Percentiles rank a stretch among this genome's conserved stretches.
phyloP scores from a whole-genome alignment of 2,888 invertebrate genomes.

The Tinea trinotella region DNA sequence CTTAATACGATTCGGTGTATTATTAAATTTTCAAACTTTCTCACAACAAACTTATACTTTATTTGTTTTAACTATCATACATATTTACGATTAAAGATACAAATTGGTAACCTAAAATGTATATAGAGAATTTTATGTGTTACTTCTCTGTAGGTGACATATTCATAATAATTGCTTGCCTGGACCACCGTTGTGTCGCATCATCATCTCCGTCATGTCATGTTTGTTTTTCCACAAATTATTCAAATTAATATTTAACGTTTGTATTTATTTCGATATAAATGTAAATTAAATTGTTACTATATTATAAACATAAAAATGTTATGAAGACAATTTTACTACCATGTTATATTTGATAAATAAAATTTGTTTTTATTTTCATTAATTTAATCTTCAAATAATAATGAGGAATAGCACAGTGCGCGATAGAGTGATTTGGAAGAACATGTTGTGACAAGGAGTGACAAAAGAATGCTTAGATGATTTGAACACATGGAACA shows the following conservation, averaged over 20 bases:
- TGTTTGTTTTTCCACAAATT: conserved; percentile 39
- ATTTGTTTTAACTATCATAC: neutral
- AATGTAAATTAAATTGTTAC: conserved; percentile 22
- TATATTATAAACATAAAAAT: conserved; percentile 9
- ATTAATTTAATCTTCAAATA: no score
- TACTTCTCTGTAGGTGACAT: conserved; percentile 43
- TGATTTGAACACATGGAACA: no score
- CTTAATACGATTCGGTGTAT: no score
- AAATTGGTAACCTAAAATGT: neutral
- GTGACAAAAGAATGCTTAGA: no score
- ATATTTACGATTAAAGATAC: neutral
- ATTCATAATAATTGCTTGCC: conserved; percentile 7
- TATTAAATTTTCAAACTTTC: neutral
- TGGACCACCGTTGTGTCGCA: conserved; percentile 14
- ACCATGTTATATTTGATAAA: no score
- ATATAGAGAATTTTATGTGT: conserved; percentile 31
- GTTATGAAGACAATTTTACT: conserved; percentile 13
- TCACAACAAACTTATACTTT: conserved; percentile 1
- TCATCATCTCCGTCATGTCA: conserved; percentile 31
- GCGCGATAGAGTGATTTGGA: no score
- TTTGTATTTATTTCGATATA: conserved; percentile 36
- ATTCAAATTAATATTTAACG: conserved; percentile 33
- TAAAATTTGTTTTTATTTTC: neutral
- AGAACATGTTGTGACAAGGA: no score
- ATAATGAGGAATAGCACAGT: no score